phyloP scores from a whole-genome alignment of 2,888 invertebrate species.

The Argyresthia albistria region DNA sequence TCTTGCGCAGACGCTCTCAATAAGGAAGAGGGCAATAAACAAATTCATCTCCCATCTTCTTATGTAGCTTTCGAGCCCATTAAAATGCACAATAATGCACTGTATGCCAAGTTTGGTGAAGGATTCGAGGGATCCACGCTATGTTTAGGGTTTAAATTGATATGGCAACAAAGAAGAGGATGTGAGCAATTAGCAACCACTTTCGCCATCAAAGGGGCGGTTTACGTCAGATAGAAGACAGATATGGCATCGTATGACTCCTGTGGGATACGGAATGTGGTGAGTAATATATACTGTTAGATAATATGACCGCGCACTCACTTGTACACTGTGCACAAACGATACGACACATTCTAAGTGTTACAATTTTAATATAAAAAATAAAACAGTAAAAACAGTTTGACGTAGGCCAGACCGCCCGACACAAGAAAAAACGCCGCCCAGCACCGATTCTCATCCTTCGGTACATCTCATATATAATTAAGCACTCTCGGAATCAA shows the following conservation, averaged over 20 bases:
- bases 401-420: slow-evolving; percentile 10
- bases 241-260: background rate
- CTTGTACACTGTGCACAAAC: background rate
- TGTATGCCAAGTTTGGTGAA: slow-evolving; percentile 45
- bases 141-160: slow-evolving; percentile 67
- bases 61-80: slow-evolving; percentile 57
- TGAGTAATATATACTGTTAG: no score
- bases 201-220: slow-evolving; percentile 39
- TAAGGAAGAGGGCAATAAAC: slow-evolving; percentile 72
- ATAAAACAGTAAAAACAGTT: slow-evolving; percentile 34
- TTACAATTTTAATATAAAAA: slow-evolving; percentile 43
- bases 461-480: slow-evolving; percentile 46
- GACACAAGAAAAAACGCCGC: slow-evolving; percentile 25
- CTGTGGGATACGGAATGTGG: background rate
- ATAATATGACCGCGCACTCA: no score
- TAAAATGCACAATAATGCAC: slow-evolving; percentile 71
- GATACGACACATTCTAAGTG: slow-evolving; percentile 11
- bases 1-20: slow-evolving; percentile 68
- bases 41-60: slow-evolving; percentile 67
- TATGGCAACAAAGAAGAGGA: slow-evolving; percentile 65
- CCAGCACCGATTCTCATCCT: slow-evolving; percentile 41
- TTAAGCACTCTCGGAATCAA: slow-evolving; percentile 50
- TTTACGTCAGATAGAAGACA: slow-evolving; percentile 19
- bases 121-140: slow-evolving; percentile 48
- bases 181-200: slow-evolving; percentile 63